Conservation (phyloP, 2,113 vertebrate genomes). For the Muscicapa adusta region DNA sequence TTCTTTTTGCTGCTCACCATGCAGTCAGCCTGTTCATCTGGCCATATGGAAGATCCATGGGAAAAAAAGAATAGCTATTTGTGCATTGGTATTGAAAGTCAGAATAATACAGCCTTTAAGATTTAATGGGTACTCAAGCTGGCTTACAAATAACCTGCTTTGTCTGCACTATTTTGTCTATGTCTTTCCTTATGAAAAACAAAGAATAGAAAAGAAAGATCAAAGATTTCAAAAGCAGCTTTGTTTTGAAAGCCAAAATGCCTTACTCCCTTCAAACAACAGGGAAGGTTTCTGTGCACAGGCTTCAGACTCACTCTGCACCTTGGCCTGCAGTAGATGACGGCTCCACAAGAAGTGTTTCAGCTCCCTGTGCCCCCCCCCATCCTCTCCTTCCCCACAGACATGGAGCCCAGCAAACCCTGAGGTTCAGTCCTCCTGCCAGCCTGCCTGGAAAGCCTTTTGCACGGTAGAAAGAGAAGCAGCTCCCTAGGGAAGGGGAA, state of each 20-base stretch:
- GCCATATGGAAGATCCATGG: slow-evolving; percentile 69
- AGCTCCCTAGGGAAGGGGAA: background rate
- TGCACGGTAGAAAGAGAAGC: background rate
- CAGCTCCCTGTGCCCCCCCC: rapidly evolving
- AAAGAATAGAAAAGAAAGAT: slow-evolving; percentile 69
- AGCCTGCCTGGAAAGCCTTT: background rate
- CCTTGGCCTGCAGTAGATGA: background rate
- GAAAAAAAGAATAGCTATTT: slow-evolving; percentile 65
- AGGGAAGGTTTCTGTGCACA: background rate
- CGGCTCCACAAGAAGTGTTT: background rate
- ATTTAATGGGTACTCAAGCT: slow-evolving; percentile 74
- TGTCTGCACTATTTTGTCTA: slow-evolving; percentile 58
- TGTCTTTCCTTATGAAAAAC: slow-evolving; percentile 44
- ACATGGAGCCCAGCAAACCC: background rate
- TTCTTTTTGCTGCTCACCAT: slow-evolving; percentile 66
- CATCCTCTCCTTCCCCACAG: background rate
- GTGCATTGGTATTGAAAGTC: slow-evolving; percentile 64
- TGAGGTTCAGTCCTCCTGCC: background rate
- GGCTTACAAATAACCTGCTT: slow-evolving; percentile 70
- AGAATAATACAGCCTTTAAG: slow-evolving; percentile 71
- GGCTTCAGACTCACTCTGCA: background rate
- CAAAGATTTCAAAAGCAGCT: slow-evolving; percentile 61
- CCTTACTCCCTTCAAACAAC: slow-evolving; percentile 52
- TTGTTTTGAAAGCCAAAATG: slow-evolving; percentile 69
- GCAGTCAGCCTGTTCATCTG: slow-evolving; percentile 66